Evolutionary conservation across 1,140 invertebrate genomes (phyloP), one percentile per base, ranked within the genome.

Genomic region (Tetranychus urticae): DNA sequence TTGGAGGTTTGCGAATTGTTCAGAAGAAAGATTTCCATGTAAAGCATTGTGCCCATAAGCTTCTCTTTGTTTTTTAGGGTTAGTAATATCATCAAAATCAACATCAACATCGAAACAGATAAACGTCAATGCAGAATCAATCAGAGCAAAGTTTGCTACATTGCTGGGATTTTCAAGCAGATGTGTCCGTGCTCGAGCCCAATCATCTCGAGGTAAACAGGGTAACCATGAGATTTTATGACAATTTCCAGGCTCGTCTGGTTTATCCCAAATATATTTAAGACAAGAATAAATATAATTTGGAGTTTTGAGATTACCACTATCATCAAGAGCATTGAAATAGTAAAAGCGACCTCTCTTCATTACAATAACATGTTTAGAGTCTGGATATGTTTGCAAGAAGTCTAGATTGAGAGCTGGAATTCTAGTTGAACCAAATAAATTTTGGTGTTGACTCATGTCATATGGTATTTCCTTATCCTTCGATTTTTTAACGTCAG

Each of bases 401-500:
- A 76, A 75, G 76, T 97, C 93, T 73, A 87, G 91, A 52, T 74
- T 79, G 47, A 77, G 70, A 69, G 79, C 71, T 39, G 94, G 94
- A 67, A 94, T 82, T 68, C 89, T 74, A 2, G 85, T 84, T 8
- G 85, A 83, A 69, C 85, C 83, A 72, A 96, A 94, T 5, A 97
- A 72, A 67, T 81, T 82, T 58, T 73, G 71, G 75, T 91, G 97
- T 70, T 98, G 94, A 66, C 87, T 92, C 93, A 98, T 98, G 71
- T 98, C 94, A 58, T 98, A 72, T 14, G 94, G 93, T 74, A 85
- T 97, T 5, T 93, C 94, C 63, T 82, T 80, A 10, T 91, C 81
- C 75, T 94, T 88, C 65, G 97, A 72, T 76, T 97, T 92, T 73
- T 79, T 97, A 3, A 97, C 81, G 76, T 97, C 92, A 14, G 94